Evolutionary conservation across 2,113 vertebrate species (phyloP).

Genomic region (Lagopus leucura): DNA sequence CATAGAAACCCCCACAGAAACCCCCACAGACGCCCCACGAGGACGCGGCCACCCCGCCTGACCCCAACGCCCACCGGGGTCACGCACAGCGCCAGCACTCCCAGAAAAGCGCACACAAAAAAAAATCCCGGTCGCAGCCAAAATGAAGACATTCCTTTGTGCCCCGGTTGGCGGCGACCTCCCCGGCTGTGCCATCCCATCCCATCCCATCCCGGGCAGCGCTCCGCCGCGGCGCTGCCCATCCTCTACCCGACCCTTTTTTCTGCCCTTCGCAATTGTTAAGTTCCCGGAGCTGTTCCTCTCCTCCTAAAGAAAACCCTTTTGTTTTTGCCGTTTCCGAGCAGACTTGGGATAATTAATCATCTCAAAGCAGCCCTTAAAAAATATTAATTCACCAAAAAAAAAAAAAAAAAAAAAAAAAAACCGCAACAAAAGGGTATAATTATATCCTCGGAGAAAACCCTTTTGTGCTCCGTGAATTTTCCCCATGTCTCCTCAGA

Average conservation of each 20-base stretch:
- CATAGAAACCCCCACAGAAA: no score
- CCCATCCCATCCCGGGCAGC: not conserved
- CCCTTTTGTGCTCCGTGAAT: conserved; percentile 66
- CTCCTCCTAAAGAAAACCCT: not conserved
- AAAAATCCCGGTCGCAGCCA: not conserved
- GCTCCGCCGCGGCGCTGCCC: no score
- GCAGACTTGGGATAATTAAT: conserved; percentile 32
- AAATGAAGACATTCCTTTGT: not conserved
- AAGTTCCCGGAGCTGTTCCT: conserved; percentile 54
- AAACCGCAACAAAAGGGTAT: not conserved
- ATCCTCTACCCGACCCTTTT: not conserved
- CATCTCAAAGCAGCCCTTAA: conserved; percentile 38
- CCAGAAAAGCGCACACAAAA: not conserved
- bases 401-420: no score
- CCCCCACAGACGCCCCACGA: no score
- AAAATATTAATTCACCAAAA: conserved; percentile 38
- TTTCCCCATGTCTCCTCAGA: conserved; percentile 11
- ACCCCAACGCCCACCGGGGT: not conserved
- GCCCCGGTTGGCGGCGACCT: not conserved
- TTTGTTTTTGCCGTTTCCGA: conserved; percentile 32
- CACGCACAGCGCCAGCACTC: not conserved
- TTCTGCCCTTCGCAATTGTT: not conserved
- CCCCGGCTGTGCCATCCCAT: not conserved
- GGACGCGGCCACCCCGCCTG: not conserved
- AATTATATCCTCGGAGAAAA: conserved; percentile 44